A percentile compares a stretch with the other conserved stretches of the same genome.
Evolutionary conservation across 2,113 vertebrate species (phyloP).

Genomic region (Apodemus speciosus): DNA sequence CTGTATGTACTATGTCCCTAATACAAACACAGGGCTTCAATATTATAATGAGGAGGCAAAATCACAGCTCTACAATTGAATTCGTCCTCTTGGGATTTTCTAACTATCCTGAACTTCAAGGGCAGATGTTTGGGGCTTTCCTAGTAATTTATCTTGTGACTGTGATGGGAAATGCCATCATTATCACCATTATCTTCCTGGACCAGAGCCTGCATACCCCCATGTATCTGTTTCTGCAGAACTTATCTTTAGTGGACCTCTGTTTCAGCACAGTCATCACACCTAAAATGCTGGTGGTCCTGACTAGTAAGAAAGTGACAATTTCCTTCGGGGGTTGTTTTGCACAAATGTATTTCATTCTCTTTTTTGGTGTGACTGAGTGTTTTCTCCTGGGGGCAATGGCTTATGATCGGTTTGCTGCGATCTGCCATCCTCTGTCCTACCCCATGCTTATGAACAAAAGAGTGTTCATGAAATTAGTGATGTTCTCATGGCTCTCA

Average conservation of each 20-base stretch:
- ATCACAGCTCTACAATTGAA: conserved; percentile 57
- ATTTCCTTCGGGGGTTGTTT: conserved; percentile 62
- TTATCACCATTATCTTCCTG: conserved; percentile 43
- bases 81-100: conserved; percentile 69
- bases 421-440: conserved; percentile 73
- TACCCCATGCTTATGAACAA: conserved; percentile 70
- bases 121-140: conserved; percentile 53
- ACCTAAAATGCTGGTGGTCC: conserved; percentile 60
- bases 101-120: conserved; percentile 50
- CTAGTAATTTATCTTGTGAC: conserved; percentile 65
- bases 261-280: conserved; percentile 58
- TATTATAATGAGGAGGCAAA: conserved; percentile 42
- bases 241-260: conserved; percentile 59
- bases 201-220: conserved; percentile 36
- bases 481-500: conserved; percentile 51
- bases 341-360: conserved; percentile 79
- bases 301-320: background rate
- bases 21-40: background rate
- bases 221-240: conserved; percentile 55
- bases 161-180: conserved; percentile 57
- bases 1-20: background rate
- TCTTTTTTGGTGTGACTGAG: conserved; percentile 76
- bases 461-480: conserved; percentile 18
- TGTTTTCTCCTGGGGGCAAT: conserved; percentile 71
- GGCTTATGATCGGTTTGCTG: conserved; percentile 74